phyloP scores from a whole-genome alignment of 1,140 invertebrate species.

The Apocrypta bakeri region DNA sequence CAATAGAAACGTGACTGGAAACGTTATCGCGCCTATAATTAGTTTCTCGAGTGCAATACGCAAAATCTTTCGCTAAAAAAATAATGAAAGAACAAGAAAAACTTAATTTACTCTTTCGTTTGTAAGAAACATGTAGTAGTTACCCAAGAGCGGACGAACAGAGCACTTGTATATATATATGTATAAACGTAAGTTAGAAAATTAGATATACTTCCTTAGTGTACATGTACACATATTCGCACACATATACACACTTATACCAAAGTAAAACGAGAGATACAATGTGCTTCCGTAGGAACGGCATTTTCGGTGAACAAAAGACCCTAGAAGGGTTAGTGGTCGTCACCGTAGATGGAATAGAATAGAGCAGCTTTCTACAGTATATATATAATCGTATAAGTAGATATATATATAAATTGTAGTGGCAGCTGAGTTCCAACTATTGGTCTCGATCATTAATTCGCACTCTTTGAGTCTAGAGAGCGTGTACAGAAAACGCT shows the following conservation, averaged over 20 bases:
- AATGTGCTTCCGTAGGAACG: background rate
- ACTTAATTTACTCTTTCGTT: too few relatives aligned
- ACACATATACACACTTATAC: too few relatives aligned
- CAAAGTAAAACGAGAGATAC: background rate
- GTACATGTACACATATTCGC: too few relatives aligned
- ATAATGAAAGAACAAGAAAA: background rate
- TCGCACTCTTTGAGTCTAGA: too few relatives aligned
- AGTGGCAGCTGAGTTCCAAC: too few relatives aligned
- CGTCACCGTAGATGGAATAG: background rate
- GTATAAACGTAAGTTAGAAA: background rate
- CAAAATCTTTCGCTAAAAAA: too few relatives aligned
- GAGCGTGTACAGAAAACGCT: too few relatives aligned
- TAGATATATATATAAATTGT: too few relatives aligned
- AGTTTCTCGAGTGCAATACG: background rate
- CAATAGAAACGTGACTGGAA: background rate
- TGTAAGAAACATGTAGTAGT: background rate
- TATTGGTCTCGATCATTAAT: too few relatives aligned
- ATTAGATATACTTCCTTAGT: background rate
- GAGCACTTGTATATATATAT: too few relatives aligned
- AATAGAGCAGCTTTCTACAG: background rate
- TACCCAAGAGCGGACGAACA: background rate
- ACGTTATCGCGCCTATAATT: background rate
- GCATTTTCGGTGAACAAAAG: slow-evolving; percentile 17
- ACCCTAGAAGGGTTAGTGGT: slow-evolving; percentile 1
- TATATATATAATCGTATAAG: too few relatives aligned